A percentile compares a stretch with the other conserved stretches of the same genome.
Conservation (phyloP, 2,797 vertebrate species). For the Pangasius sanitwongsei region DNA sequence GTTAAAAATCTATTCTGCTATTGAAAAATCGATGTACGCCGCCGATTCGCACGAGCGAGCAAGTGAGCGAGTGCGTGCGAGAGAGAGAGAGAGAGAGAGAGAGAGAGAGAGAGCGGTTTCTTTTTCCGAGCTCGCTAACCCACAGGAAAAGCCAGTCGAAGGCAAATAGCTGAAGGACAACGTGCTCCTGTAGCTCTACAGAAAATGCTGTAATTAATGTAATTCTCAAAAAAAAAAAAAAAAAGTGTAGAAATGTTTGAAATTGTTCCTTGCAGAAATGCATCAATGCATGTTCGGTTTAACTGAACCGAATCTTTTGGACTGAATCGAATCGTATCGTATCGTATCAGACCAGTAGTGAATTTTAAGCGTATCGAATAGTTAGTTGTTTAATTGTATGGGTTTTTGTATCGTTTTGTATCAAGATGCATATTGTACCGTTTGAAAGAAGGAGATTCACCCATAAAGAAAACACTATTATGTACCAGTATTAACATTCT, state of each 20-base stretch:
- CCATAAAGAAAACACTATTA: too few relatives aligned
- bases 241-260: too few relatives aligned
- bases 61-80: neutral
- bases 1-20: neutral
- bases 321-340: too few relatives aligned
- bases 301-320: too few relatives aligned
- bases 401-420: neutral
- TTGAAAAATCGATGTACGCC: neutral
- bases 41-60: neutral
- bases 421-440: too few relatives aligned
- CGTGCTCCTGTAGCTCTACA: neutral
- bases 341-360: too few relatives aligned
- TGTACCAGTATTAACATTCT: neutral
- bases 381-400: neutral
- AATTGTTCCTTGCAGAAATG: too few relatives aligned
- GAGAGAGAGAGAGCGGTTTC: neutral
- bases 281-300: too few relatives aligned
- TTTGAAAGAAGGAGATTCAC: too few relatives aligned
- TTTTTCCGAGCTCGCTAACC: neutral
- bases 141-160: neutral
- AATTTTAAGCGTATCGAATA: too few relatives aligned
- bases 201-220: neutral
- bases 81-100: neutral
- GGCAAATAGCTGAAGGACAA: neutral
- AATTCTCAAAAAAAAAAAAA: too few relatives aligned